Evolutionary conservation across 2,113 vertebrate genomes (phyloP).

Genomic region (Aspiorhynchus laticeps): DNA sequence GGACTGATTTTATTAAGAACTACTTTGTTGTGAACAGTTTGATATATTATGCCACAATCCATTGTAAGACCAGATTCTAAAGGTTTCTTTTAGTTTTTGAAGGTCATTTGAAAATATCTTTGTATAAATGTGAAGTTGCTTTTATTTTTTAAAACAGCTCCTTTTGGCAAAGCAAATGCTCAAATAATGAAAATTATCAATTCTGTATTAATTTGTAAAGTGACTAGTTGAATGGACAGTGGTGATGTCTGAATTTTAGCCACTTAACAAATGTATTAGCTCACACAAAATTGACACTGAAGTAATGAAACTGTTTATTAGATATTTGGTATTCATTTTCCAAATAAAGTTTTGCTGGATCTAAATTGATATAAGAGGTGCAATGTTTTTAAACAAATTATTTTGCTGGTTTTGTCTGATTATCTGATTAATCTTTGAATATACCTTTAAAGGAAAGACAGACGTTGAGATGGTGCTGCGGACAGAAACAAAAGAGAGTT

Average conservation of each 20-base stretch:
- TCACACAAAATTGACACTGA: not conserved
- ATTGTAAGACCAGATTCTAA: slow-evolving; percentile 18
- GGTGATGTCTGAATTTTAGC: not conserved
- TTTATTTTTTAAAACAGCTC: not conserved
- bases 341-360: not conserved
- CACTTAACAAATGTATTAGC: slow-evolving; percentile 22
- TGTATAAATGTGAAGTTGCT: slow-evolving; percentile 1
- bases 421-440: not conserved
- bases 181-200: slow-evolving; percentile 32
- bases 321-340: not conserved
- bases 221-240: not conserved
- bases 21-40: slow-evolving; percentile 8
- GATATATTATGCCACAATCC: not conserved
- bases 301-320: not conserved
- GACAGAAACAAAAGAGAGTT: not conserved
- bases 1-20: slow-evolving; percentile 31
- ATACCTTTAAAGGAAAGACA: no score
- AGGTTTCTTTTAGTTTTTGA: not conserved
- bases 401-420: not conserved
- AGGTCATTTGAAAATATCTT: slow-evolving; percentile 1
- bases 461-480: not conserved
- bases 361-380: not conserved
- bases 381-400: not conserved
- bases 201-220: not conserved
- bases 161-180: slow-evolving; percentile 4